Conservation (phyloP, 2,113 vertebrate species). For the Prinia subflava region DNA sequence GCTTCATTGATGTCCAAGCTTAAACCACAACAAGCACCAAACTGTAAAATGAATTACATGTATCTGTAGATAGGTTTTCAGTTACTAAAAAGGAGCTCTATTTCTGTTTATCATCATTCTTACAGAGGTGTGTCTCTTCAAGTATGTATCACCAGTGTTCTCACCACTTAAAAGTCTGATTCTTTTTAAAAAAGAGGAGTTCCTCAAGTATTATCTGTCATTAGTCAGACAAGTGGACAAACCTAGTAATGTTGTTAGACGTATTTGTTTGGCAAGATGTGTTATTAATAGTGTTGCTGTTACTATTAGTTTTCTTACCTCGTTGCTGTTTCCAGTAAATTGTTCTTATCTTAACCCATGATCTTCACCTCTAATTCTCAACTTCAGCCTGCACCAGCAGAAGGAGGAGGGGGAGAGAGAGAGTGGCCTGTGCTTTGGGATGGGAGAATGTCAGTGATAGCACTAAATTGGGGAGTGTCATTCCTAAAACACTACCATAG, state of each 20-base stretch:
- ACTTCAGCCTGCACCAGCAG: background rate
- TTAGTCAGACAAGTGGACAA: background rate
- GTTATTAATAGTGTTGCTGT: background rate
- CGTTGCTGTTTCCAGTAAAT: background rate
- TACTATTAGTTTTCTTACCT: background rate
- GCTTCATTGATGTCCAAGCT: background rate
- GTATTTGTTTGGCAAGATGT: background rate
- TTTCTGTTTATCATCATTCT: background rate
- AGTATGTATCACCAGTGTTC: background rate
- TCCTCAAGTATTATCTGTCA: background rate
- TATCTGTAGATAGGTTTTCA: background rate
- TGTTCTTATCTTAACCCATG: background rate
- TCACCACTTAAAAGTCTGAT: background rate
- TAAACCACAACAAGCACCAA: background rate
- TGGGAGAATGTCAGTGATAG: background rate
- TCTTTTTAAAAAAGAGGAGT: background rate
- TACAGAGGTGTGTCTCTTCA: background rate
- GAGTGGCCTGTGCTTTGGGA: background rate
- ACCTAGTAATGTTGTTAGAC: background rate
- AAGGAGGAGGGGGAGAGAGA: background rate
- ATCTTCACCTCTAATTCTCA: background rate
- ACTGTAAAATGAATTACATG: background rate
- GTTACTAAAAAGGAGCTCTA: background rate
- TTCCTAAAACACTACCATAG: background rate
- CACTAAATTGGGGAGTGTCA: background rate